Evolutionary conservation across 2,797 vertebrate genomes (phyloP), one percentile per base, ranked within the genome.

Genomic region (Hoplostethus atlanticus): DNA sequence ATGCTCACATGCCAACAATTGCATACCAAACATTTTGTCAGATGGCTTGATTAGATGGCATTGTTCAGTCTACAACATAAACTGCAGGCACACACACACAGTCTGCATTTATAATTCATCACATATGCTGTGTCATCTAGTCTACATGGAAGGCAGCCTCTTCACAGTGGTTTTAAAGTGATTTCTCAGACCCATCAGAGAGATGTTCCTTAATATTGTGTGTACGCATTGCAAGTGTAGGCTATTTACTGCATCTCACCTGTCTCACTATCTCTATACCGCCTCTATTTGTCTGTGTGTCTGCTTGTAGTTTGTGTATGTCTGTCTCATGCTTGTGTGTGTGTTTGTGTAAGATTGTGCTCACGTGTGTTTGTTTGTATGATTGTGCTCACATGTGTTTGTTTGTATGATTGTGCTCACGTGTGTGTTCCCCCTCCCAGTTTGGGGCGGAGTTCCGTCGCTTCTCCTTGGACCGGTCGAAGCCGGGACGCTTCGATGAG

Each of bases 381-480:
- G 0, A 55, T 25, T 51, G 6, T 47, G 6, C 55, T 77, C 56
- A 54, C n/a, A 16, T 17, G 16, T 65, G 7, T 75, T 13, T 60
- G 0, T 60, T 17, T 74, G 9, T 64, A 36, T 80, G 0, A 55
- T 25, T 51, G 6, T 47, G 6, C 55, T 77, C 56, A 54, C n/a
- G 1, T 61, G 17, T 65, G 13, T 66, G 9, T 84, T 6, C 64
- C n/a, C 60, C 38, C 1, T 76, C 36, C 46, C 86, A 99, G 98
- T 99, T 99, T 84, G 98, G 97, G 85, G 98, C 98, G 50, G 98
- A 99, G 91, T 99, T 98, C 81, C 96, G 98, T 46, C 96, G 98
- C 2, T 99, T 99, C 94, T 98, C 97, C 17, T 90, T 99, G 94
- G 97, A 99, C 86, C 96, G 97, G 50, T 97, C 97, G 6, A 99